These are phyloP conservation scores for Pocota personata DNA, from an alignment of 2,888 invertebrate species.

Conservation along the genomic window DNA sequence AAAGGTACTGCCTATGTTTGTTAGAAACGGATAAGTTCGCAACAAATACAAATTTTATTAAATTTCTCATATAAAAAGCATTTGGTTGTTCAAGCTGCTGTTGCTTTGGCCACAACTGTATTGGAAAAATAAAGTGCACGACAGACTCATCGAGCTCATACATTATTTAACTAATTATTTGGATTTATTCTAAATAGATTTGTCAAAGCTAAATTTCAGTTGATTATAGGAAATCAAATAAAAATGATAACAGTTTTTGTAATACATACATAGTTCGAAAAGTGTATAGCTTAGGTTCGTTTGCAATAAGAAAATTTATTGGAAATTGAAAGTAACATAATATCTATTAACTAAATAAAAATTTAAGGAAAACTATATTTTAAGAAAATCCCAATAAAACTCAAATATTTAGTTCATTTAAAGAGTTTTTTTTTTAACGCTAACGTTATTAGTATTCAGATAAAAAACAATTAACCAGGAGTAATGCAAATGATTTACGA, in stretches of 20 bases:
- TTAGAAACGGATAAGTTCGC: background rate
- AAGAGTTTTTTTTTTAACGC: background rate
- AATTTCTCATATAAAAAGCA: background rate
- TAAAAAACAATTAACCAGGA: too few species aligned
- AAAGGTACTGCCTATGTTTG: background rate
- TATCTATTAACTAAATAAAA: slow-evolving; percentile 29
- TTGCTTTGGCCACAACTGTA: background rate
- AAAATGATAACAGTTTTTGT: slow-evolving; percentile 25
- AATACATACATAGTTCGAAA: slow-evolving; percentile 13
- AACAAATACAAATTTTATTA: background rate
- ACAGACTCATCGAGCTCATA: background rate
- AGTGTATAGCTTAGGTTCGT: slow-evolving; percentile 59
- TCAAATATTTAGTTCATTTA: slow-evolving; percentile 13
- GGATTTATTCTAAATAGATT: background rate
- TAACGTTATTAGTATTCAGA: too few species aligned
- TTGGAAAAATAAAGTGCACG: background rate
- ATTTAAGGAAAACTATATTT: slow-evolving; percentile 36
- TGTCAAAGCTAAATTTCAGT: background rate
- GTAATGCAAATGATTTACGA: too few species aligned
- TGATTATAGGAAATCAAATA: slow-evolving; percentile 8
- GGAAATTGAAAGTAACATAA: slow-evolving; percentile 27
- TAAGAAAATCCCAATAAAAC: slow-evolving; percentile 58
- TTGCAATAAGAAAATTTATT: slow-evolving; percentile 33
- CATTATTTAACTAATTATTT: background rate
- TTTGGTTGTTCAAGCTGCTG: background rate